Percentiles rank a stretch among this genome's conserved stretches.
phyloP scores from a whole-genome alignment of 1,140 invertebrate species.

The Antheraea mylitta region DNA sequence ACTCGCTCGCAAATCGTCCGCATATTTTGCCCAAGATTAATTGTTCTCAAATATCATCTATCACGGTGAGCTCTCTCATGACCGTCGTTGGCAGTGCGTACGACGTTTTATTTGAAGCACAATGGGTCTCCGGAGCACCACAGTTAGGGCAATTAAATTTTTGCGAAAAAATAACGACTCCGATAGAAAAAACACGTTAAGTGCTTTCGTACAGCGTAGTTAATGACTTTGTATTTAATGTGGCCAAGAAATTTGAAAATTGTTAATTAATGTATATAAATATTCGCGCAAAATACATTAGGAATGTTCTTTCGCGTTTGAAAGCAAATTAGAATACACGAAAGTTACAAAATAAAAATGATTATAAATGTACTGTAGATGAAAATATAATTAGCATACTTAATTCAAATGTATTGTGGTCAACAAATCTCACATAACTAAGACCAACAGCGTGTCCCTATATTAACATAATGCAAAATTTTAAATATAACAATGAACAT shows the following conservation, averaged over 20 bases:
- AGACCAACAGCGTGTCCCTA: neutral
- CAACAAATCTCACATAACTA: neutral
- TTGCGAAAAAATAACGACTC: conserved; percentile 43
- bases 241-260: conserved; percentile 17
- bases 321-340: no score
- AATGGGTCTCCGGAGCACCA: conserved; percentile 48
- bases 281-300: no score
- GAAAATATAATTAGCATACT: neutral
- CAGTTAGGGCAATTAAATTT: conserved; percentile 59
- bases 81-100: conserved; percentile 68
- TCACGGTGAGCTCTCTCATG: conserved; percentile 73
- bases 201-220: conserved; percentile 22
- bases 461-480: neutral
- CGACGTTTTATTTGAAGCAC: conserved; percentile 71
- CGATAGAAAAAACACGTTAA: conserved; percentile 12
- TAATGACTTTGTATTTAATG: conserved; percentile 23
- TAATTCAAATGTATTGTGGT: neutral
- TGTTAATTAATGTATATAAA: conserved; percentile 18
- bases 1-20: conserved; percentile 76
- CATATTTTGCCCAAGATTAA: conserved; percentile 78
- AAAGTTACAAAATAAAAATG: neutral
- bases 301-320: no score
- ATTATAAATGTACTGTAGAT: neutral
- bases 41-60: conserved; percentile 78
- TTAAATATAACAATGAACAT: neutral